Evolutionary conservation across 1,140 invertebrate genomes (phyloP), one percentile per base, ranked within the genome.

Genomic region (Atta colombica): DNA sequence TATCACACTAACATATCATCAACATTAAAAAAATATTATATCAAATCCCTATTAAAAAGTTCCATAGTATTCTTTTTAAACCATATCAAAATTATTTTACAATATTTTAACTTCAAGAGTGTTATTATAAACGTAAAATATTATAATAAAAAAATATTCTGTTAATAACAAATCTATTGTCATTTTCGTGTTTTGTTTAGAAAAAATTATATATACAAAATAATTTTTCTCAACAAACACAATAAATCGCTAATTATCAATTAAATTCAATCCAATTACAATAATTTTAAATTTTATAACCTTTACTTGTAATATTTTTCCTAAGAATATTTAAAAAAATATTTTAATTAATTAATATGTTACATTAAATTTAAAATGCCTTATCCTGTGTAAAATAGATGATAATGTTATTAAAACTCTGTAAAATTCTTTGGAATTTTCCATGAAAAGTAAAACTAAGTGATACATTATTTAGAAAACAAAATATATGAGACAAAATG

Each of bases 401-500:
- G 3, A 49, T 51, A 28, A 28, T 6, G 16, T 63, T 18, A 58
- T 35, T 69, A 18, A 45, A 39, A 71, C 3, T 81, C 12, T 21
- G 3, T 60, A 35, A 81, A 69, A 69, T 18, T 80, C 18, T 68
- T 61, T 66, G 49, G 4, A 69, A 81, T 60, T 31, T 74, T 71
- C 25, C 5, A 14, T 39, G 35, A 69, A 80, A 21, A 39, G 7
- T 81, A 81, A 58, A n/a, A 35, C 35, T 72, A 71, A 55, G 5
- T 82, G 5, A 85, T 63, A 18, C 49, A 82, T 68, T 74, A 78
- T 69, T 58, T 65, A 31, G 65, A 85, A 86, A 28, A 91, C 68
- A 65, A 84, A 84, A 91, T 85, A 89, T 74, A 85, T 69, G 80
- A 89, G 66, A 91, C 58, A 88, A 86, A 25, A 87, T 77, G 87